Percentiles rank a stretch among this genome's conserved stretches.
Conservation (phyloP, 2,797 vertebrate genomes). For the Siniperca obscura region DNA sequence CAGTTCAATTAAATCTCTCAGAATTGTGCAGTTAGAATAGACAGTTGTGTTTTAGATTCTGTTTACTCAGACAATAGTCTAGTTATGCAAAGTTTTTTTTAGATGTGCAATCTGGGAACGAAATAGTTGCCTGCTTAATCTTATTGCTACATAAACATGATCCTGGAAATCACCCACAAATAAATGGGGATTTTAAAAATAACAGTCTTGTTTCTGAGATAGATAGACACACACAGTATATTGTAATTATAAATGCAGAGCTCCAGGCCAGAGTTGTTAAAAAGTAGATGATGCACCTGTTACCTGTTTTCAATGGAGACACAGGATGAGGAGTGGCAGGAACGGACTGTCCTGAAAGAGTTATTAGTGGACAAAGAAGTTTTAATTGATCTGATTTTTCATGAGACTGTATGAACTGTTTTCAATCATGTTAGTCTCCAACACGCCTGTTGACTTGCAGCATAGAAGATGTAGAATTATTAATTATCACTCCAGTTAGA, state of each 20-base stretch:
- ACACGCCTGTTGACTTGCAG: neutral
- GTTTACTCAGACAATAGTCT: no score
- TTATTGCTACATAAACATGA: neutral
- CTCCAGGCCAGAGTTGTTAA: neutral
- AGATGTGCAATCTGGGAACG: neutral
- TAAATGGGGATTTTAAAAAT: neutral
- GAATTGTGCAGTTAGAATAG: neutral
- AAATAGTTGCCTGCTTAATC: neutral
- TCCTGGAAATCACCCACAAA: neutral
- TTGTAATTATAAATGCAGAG: neutral
- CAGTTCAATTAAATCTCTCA: neutral
- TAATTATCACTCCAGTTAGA: neutral
- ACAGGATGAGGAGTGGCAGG: neutral
- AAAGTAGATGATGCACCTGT: neutral
- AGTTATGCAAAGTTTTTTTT: no score
- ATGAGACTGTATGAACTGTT: neutral
- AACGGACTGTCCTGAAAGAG: neutral
- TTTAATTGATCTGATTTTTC: conserved; percentile 7
- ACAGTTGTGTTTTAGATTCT: no score
- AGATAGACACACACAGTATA: neutral
- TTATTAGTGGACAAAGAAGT: neutral
- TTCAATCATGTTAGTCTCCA: neutral
- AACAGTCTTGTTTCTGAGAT: neutral
- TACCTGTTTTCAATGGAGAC: neutral
- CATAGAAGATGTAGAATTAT: neutral